A percentile compares a stretch with the other conserved stretches of the same genome.
phyloP scores from a whole-genome alignment of 2,797 vertebrate species.

The Lepus oiostolus region DNA sequence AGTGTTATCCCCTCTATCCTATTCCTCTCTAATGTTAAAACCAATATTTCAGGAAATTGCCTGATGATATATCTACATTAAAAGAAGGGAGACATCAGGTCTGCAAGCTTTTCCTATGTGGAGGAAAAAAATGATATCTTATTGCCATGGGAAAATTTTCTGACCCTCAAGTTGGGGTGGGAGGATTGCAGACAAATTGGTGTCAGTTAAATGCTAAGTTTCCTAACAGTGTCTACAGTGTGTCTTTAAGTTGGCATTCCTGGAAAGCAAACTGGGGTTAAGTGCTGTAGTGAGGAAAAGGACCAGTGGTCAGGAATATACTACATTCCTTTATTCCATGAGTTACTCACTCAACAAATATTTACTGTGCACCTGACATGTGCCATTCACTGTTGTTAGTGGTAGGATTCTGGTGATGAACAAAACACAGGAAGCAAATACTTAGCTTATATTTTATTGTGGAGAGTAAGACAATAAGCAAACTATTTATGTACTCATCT shows the following conservation, averaged over 20 bases:
- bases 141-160: not conserved
- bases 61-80: conserved; percentile 78
- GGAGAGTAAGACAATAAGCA: not conserved
- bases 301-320: conserved; percentile 13
- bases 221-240: not conserved
- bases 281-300: not conserved
- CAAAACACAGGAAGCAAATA: not conserved
- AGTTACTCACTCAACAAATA: not conserved
- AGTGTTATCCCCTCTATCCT: conserved; percentile 78
- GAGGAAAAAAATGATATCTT: conserved; percentile 32
- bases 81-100: conserved; percentile 54
- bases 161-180: not conserved
- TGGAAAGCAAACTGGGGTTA: not conserved
- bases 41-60: conserved; percentile 74
- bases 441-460: not conserved
- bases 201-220: conserved; percentile 5
- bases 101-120: conserved; percentile 57
- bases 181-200: not conserved
- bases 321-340: not conserved
- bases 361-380: not conserved
- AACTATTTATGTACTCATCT: not conserved
- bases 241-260: not conserved
- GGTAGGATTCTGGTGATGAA: not conserved
- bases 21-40: conserved; percentile 76
- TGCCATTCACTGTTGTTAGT: not conserved